Conservation (phyloP, 1,140 invertebrate species). For the Argopecten irradians region DNA sequence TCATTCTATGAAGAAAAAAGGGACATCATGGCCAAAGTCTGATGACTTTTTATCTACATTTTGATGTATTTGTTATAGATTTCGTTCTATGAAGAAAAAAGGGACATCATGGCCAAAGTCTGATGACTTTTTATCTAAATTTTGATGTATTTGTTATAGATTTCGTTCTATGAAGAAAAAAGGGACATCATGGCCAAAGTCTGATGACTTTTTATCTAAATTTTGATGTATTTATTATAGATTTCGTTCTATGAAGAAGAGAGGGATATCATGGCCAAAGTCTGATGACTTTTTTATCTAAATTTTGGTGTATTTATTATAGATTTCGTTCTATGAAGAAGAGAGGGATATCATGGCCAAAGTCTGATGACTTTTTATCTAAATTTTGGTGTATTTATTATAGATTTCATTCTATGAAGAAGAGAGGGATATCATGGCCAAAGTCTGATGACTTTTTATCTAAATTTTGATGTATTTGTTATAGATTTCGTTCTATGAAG, state of each 20-base stretch:
- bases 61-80: conserved; percentile 61
- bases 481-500: conserved; percentile 74
- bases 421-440: conserved; percentile 74
- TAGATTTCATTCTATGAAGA: conserved; percentile 75
- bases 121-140: not conserved
- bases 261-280: conserved; percentile 73
- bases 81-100: conserved; percentile 74
- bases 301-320: conserved; percentile 32
- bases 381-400: conserved; percentile 30
- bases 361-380: conserved; percentile 25
- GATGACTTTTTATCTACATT: not conserved
- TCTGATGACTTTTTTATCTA: not conserved
- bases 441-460: conserved; percentile 37
- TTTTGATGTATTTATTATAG: conserved; percentile 54
- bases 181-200: conserved; percentile 74
- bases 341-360: conserved; percentile 74
- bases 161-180: conserved; percentile 74
- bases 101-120: conserved; percentile 74
- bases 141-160: conserved; percentile 57
- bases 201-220: not conserved
- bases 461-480: conserved; percentile 31
- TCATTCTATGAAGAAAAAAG: conserved; percentile 74
- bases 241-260: conserved; percentile 75
- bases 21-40: conserved; percentile 74
- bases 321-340: conserved; percentile 75